Evolutionary conservation across 2,797 vertebrate genomes (phyloP).

Genomic region (Gallirallus australis): DNA sequence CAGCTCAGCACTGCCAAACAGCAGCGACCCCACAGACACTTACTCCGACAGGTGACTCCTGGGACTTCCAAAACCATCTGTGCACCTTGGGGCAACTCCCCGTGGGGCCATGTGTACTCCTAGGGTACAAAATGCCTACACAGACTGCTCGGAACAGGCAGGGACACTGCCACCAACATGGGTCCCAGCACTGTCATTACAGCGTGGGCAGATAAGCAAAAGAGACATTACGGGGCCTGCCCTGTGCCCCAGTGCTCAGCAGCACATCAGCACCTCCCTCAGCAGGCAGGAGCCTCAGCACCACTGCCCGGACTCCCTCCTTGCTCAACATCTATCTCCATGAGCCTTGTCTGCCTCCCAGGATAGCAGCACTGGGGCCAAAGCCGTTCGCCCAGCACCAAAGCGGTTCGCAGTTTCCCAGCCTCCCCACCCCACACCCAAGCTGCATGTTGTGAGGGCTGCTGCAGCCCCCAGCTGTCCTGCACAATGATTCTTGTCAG

Average conservation of each 20-base stretch:
- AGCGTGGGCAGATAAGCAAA: background rate
- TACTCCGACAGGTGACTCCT: background rate
- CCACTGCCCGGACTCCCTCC: background rate
- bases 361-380: background rate
- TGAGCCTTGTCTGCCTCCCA: background rate
- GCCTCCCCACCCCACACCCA: background rate
- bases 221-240: background rate
- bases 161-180: background rate
- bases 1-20: background rate
- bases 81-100: background rate
- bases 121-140: background rate
- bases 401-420: background rate
- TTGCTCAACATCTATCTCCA: background rate
- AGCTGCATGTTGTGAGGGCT: background rate
- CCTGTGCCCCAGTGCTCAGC: background rate
- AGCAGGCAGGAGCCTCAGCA: background rate
- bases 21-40: background rate
- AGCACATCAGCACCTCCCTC: background rate
- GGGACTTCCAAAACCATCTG: background rate
- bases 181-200: background rate
- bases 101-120: background rate
- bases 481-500: background rate
- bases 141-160: background rate
- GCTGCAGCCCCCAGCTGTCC: background rate
- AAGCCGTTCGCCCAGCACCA: background rate